A percentile compares a stretch with the other conserved stretches of the same genome.
Conservation (phyloP, 2,113 vertebrate genomes). For the Phodopus roborovskii region DNA sequence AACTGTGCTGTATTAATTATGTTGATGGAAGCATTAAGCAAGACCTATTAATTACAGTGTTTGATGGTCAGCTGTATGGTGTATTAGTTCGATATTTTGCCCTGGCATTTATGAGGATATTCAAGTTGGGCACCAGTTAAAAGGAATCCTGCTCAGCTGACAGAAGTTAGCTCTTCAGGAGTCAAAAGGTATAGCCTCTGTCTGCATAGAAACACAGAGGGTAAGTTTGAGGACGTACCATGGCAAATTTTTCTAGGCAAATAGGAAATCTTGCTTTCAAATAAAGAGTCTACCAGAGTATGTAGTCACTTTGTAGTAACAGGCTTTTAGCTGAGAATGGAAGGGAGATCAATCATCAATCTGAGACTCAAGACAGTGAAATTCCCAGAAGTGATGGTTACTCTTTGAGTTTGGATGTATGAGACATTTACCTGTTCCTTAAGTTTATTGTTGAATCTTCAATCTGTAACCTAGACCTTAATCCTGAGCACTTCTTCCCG, state of each 20-base stretch:
- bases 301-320: background rate
- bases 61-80: conserved; percentile 22
- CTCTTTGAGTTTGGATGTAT: background rate
- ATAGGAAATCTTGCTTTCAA: background rate
- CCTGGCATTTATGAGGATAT: background rate
- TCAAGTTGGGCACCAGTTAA: conserved; percentile 40
- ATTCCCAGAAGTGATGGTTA: background rate
- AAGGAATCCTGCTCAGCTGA: conserved; percentile 35
- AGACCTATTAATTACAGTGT: conserved; percentile 46
- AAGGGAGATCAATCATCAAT: background rate
- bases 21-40: conserved; percentile 38
- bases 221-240: background rate
- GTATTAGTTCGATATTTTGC: background rate
- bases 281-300: background rate
- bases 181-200: background rate
- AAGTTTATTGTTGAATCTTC: background rate
- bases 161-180: background rate
- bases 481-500: background rate
- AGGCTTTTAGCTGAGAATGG: background rate
- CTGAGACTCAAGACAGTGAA: background rate
- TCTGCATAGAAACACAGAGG: background rate
- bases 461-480: background rate
- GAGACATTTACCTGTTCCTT: background rate
- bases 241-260: conserved; percentile 44
- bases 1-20: conserved; percentile 31